Conservation (phyloP, 2,888 invertebrate species). For the Suillia variegata region DNA sequence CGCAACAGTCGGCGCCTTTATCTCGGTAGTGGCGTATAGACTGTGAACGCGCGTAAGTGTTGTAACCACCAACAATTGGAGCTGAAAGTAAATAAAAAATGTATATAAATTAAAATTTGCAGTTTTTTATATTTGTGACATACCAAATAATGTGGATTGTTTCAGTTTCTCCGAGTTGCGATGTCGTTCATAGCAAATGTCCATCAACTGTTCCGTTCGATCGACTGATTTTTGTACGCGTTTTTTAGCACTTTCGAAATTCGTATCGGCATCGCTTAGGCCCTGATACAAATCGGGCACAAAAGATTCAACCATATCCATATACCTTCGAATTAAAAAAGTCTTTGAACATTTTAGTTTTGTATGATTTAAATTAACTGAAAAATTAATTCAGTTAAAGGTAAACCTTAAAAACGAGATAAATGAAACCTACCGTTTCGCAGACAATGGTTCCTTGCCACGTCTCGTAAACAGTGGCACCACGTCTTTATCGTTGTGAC, state of each 20-base stretch:
- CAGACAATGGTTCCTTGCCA: slow-evolving; percentile 73
- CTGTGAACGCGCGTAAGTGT: slow-evolving; percentile 68
- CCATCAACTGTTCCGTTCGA: slow-evolving; percentile 71
- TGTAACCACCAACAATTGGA: slow-evolving; percentile 70
- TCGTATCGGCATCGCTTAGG: slow-evolving; percentile 71
- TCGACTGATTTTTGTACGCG: slow-evolving; percentile 74
- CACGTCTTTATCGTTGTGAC: slow-evolving; percentile 73
- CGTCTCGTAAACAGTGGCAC: slow-evolving; percentile 79
- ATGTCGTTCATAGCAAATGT: slow-evolving; percentile 72
- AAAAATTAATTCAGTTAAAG: not conserved
- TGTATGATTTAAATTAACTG: not conserved
- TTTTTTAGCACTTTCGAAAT: slow-evolving; percentile 70
- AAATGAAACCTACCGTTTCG: slow-evolving; percentile 65
- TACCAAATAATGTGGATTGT: slow-evolving; percentile 63
- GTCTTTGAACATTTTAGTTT: not conserved
- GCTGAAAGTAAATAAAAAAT: slow-evolving; percentile 31
- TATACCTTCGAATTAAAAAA: slow-evolving; percentile 65
- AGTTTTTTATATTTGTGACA: slow-evolving; percentile 21
- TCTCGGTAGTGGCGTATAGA: slow-evolving; percentile 66
- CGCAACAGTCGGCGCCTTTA: slow-evolving; percentile 63
- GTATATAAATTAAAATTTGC: not conserved
- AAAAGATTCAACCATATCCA: slow-evolving; percentile 77
- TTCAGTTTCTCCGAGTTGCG: slow-evolving; percentile 63
- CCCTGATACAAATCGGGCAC: slow-evolving; percentile 83
- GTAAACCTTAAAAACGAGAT: not conserved